Base-by-base conservation (phyloP, 2,113 vertebrate genomes). In the Tretioscincus oriximinensis region DNA sequence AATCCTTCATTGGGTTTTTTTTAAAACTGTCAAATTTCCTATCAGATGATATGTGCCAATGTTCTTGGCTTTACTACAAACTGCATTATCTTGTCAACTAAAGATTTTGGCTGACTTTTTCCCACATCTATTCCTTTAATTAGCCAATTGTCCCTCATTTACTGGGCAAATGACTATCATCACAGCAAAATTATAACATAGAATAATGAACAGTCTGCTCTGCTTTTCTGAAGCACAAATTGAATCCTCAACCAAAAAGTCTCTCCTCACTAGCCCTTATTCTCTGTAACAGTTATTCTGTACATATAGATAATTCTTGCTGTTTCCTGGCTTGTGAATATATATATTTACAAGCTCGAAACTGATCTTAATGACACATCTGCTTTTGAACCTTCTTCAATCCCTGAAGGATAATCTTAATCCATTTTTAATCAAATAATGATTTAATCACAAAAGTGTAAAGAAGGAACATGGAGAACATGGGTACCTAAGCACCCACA, bases 141-240 rank as follows among this genome's bases (percentile, higher is more conserved):
- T 82, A 81, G 41, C 41, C 76, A 63, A 88, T 88, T 79, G 74
- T 41, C 75, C 24, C 68, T 80, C 29, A 69, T 81, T 90, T 78
- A 84, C 76, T 28, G 26, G 85, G 63, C 76, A 88, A 68, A 58
- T 41, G 71, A 77, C 65, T 72, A 82, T 81, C 76, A 79, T 73
- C 47, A 86, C 4, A 70, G 41, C 66, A 88, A 85, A 86, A 76
- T 69, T 61, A 31, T 68, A 72, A 83, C 73, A 31, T 73, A 45
- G 6, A 3, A 41, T 68, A 70, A 60, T 5, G 1, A 5, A 63
- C 29, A 8, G 7, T 35, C 77, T 78, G 31, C 1, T 18, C 66
- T 7, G 0, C 7, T n/a, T 80, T 49, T 58, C 5, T 54, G 2
- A 60, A 0, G 1, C 9, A 7, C 1, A 35, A 10, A 6, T 76